A percentile compares a stretch with the other conserved stretches of the same genome.
Evolutionary conservation across 2,888 invertebrate genomes (phyloP).

Genomic region (Pecten maximus): DNA sequence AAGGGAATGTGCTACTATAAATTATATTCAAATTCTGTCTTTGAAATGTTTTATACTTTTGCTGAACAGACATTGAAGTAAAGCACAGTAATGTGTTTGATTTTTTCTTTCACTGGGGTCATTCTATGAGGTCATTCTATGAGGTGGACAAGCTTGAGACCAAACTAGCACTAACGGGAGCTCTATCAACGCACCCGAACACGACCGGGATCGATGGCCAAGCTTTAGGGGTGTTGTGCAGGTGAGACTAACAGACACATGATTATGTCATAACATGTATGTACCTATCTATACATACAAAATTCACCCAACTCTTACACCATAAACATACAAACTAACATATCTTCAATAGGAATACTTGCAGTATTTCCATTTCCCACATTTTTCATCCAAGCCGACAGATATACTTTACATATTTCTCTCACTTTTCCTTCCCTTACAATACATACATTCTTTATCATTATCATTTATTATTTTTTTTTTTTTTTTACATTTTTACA

Average conservation of each 20-base stretch:
- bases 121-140: neutral
- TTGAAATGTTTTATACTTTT: neutral
- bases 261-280: neutral
- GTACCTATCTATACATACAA: neutral
- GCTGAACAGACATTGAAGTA: neutral
- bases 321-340: neutral
- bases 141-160: neutral
- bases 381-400: neutral
- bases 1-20: neutral
- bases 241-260: conserved; percentile 5
- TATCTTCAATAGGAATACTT: neutral
- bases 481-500: neutral
- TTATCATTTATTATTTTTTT: too few relatives aligned
- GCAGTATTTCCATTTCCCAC: neutral
- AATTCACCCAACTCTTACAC: neutral
- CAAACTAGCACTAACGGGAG: neutral
- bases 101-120: neutral
- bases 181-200: neutral
- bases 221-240: neutral
- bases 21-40: neutral
- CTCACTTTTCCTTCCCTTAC: neutral
- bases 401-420: neutral
- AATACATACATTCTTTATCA: conserved; percentile 1
- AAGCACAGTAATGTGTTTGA: neutral
- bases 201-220: neutral